Evolutionary conservation across 2,888 invertebrate genomes (phyloP), one percentile per base, ranked within the genome.

Genomic region (Drosophila kuntzei): DNA sequence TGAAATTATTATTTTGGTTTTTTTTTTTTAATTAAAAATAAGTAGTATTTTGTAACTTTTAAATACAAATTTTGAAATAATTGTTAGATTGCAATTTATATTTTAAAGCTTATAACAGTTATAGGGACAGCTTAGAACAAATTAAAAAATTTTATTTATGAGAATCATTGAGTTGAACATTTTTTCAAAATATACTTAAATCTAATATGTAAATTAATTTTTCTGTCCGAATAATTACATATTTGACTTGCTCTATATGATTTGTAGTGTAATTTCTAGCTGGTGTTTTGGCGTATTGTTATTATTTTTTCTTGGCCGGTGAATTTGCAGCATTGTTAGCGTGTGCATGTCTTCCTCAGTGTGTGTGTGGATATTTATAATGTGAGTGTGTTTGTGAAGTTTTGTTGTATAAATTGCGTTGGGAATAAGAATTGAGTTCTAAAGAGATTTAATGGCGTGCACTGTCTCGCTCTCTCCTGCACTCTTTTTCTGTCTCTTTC

Each of bases 361-460:
- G 61, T 61, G 67, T 47, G 37, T 51, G 29, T 62, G 44, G 37
- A 34, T 53, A 61, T 65, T 60, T 57, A 5, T 54, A 46, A 14
- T 64, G 34, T 71, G 53, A 39, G 32, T 59, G 41, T 73, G 76
- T 59, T 76, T 65, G 72, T 83, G 70, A 71, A 85, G 81, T 81
- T 86, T 86, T 86, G 83, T 88, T 86, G 87, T 86, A 89, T 90
- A 90, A 90, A 90, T 90, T 90, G 90, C 85, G 86, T 82, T 89
- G 90, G 90, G 90, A 83, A 90, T 90, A 89, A 85, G 86, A 90
- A 90, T 90, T 90, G 82, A 86, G 90, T 90, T 90, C 90, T 87
- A 82, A 84, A 87, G 90, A 90, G 90, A 90, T 90, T 90, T 90
- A 90, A 90, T 90, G 89, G 90, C 79, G 79, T 77, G 53, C 67